Evolutionary conservation across 1,140 invertebrate genomes (phyloP).

Genomic region (Potamilus streckersoni): DNA sequence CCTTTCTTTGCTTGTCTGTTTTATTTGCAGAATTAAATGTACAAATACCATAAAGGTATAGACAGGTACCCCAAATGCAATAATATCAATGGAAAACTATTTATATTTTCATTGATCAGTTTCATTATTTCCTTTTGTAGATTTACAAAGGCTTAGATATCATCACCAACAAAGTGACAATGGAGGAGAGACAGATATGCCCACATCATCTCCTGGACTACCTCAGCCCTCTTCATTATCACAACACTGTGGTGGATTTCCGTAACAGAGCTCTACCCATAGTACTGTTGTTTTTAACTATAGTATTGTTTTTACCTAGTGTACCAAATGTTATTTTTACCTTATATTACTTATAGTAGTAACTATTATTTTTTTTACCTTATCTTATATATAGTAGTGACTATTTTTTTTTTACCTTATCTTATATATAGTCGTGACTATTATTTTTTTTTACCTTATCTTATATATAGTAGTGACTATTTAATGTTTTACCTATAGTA

Average conservation of each 20-base stretch:
- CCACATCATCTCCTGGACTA: conserved; percentile 93
- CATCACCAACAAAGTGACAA: conserved; percentile 94
- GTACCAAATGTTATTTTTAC: not conserved
- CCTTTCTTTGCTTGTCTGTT: too few species aligned
- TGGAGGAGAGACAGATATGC: conserved; percentile 79
- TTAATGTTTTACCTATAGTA: too few species aligned
- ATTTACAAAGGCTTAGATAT: conserved; percentile 95
- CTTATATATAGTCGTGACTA: too few species aligned
- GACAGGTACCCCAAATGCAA: not conserved
- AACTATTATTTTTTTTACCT: not conserved
- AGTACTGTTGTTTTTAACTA: conserved; percentile 74
- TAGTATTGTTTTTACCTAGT: not conserved
- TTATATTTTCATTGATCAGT: not conserved
- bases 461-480: too few species aligned
- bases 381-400: too few species aligned
- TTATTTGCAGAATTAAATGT: too few species aligned
- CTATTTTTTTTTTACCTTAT: too few species aligned
- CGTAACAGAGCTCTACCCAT: conserved; percentile 83
- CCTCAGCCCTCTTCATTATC: conserved; percentile 79
- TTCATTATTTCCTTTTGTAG: conserved; percentile 70
- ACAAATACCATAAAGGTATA: too few species aligned
- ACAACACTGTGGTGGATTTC: conserved; percentile 89
- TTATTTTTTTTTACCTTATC: too few species aligned
- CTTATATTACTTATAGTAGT: not conserved
- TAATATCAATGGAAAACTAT: not conserved